phyloP scores from a whole-genome alignment of 2,888 invertebrate genomes.

The Drosophila kanekoi region DNA sequence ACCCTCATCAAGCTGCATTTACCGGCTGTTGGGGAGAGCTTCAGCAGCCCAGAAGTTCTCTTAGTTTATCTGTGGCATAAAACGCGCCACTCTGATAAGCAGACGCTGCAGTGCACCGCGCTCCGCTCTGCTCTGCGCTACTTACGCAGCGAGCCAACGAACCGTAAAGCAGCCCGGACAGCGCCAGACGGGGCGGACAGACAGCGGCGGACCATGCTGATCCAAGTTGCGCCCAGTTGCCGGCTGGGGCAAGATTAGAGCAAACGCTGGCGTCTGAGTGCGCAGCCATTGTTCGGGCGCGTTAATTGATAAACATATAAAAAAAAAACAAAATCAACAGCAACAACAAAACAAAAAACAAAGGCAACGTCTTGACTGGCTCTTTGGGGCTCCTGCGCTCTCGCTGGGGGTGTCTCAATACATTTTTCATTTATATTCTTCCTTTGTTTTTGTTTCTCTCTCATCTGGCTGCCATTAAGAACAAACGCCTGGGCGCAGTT shows the following conservation, averaged over 20 bases:
- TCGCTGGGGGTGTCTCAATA: constrained; percentile 35
- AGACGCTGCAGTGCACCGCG: constrained; percentile 35
- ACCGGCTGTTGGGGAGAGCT: constrained; percentile 29
- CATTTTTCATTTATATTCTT: constrained; percentile 36
- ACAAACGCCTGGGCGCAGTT: constrained; percentile 44
- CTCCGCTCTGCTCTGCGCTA: constrained; percentile 46
- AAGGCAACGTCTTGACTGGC: constrained; percentile 34
- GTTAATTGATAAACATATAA: constrained; percentile 72
- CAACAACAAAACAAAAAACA: too few species aligned
- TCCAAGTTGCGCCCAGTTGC: constrained; percentile 24
- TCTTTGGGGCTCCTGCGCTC: constrained; percentile 9
- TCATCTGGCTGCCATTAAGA: constrained; percentile 39
- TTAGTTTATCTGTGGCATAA: constrained; percentile 52
- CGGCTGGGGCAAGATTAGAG: constrained; percentile 55
- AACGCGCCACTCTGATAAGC: constrained; percentile 58
- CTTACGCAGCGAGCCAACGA: constrained; percentile 67
- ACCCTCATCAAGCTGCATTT: constrained; percentile 23
- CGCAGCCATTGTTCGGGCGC: constrained; percentile 67
- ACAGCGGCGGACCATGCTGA: constrained; percentile 31
- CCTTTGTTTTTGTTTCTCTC: constrained; percentile 6
- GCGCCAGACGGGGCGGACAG: constrained; percentile 13
- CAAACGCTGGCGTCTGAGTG: constrained; percentile 57
- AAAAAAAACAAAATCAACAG: constrained; percentile 36
- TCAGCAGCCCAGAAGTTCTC: constrained; percentile 37
- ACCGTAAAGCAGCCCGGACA: constrained; percentile 64